Percentiles rank a stretch among this genome's conserved stretches.
Conservation (phyloP, 2,113 vertebrate species). For the Numenius arquata region DNA sequence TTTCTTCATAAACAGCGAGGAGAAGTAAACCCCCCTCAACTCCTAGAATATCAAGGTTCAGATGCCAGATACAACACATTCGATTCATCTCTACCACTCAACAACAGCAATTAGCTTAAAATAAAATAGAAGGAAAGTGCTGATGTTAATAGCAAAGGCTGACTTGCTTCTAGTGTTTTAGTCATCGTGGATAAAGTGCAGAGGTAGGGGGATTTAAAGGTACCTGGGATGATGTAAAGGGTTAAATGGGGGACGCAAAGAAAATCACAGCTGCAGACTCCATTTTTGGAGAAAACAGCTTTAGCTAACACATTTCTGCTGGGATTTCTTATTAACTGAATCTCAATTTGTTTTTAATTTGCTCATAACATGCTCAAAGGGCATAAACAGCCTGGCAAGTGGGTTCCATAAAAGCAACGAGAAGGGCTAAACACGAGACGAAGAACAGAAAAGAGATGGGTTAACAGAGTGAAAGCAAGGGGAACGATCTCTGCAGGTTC, state of each 20-base stretch:
- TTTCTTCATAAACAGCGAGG: not conserved
- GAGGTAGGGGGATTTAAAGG: not conserved
- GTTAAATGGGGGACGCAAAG: not conserved
- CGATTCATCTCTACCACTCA: rapidly evolving
- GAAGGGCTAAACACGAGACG: not conserved
- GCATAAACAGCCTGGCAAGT: not conserved
- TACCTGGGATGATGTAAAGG: not conserved
- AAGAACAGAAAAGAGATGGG: not conserved
- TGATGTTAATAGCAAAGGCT: not conserved
- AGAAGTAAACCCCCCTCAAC: not conserved
- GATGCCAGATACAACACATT: not conserved
- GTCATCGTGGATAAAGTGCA: not conserved
- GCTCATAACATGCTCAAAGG: not conserved
- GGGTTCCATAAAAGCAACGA: not conserved
- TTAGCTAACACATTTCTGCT: not conserved
- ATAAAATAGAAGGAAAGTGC: not conserved
- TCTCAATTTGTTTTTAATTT: not conserved
- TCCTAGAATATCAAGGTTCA: not conserved
- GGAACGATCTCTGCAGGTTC: not conserved
- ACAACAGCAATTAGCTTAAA: not conserved
- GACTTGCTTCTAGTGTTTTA: not conserved
- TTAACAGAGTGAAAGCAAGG: not conserved
- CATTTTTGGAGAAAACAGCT: not conserved
- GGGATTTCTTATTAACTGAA: not conserved
- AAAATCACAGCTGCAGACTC: not conserved